A percentile compares a stretch with the other conserved stretches of the same genome.
Conservation (phyloP, 1,140 invertebrate species). For the Lysiphlebus fabarum region DNA sequence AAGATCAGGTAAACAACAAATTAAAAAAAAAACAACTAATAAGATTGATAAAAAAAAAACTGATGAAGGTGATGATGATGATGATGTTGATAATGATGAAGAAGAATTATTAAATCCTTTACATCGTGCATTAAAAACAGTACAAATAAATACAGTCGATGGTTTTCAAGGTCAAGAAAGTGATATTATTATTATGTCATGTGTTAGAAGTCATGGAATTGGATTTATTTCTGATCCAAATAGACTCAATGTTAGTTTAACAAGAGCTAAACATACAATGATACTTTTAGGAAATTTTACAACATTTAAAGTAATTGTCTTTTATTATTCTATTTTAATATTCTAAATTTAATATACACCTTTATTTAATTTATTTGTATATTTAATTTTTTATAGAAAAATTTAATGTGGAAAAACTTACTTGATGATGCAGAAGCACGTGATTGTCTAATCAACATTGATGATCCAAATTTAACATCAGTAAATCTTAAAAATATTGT, state of each 20-base stretch:
- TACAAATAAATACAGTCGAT: slow-evolving; percentile 76
- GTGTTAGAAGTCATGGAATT: slow-evolving; percentile 72
- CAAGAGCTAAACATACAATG: slow-evolving; percentile 68
- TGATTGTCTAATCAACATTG: background rate
- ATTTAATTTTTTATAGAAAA: no score
- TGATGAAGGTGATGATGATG: slow-evolving; percentile 15
- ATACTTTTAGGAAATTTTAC: slow-evolving; percentile 68
- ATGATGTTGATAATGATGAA: background rate
- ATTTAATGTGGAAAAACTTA: background rate
- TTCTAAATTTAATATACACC: no score
- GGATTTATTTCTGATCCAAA: slow-evolving; percentile 71
- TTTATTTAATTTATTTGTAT: no score
- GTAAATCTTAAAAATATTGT: no score
- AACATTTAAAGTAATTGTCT: slow-evolving; percentile 47
- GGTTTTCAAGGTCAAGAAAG: slow-evolving; percentile 88
- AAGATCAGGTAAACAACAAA: slow-evolving; percentile 25
- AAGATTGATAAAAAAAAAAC: slow-evolving; percentile 31
- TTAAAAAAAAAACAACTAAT: slow-evolving; percentile 15
- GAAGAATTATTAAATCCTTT: background rate
- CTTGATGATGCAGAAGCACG: background rate
- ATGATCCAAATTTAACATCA: no score
- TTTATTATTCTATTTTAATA: no score
- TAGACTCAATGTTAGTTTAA: slow-evolving; percentile 78
- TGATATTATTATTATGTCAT: slow-evolving; percentile 84
- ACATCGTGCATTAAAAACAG: background rate